Conservation (phyloP, 2,797 vertebrate genomes). For the Enteromius treurensis region DNA sequence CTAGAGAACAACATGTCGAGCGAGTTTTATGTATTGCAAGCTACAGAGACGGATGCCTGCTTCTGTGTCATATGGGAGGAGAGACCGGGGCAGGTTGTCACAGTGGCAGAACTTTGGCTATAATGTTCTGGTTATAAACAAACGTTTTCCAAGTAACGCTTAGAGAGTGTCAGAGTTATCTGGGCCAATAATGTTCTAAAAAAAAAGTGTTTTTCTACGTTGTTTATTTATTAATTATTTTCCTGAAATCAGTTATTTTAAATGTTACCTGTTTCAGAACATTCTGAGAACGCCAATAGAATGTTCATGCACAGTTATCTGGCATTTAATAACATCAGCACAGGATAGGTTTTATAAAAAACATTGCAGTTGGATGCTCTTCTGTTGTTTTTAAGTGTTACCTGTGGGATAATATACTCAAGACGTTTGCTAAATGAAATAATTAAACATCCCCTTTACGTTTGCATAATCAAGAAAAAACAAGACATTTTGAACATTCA, state of each 20-base stretch:
- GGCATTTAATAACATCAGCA: neutral
- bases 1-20: neutral
- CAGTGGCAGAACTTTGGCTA: neutral
- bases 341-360: neutral
- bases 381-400: too few species aligned
- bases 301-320: neutral
- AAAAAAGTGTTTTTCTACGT: neutral
- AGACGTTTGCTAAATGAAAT: too few species aligned
- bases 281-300: neutral
- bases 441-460: too few species aligned
- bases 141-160: neutral
- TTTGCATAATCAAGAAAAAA: too few species aligned
- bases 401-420: too few species aligned
- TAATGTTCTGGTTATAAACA: neutral
- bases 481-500: too few species aligned
- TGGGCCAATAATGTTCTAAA: neutral
- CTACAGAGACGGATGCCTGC: neutral
- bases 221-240: neutral
- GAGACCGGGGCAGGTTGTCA: conserved; percentile 12
- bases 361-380: neutral
- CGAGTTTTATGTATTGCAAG: neutral
- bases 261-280: too few species aligned
- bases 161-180: neutral
- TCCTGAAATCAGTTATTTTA: neutral
- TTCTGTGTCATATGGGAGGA: neutral